These are phyloP conservation scores for Agapornis roseicollis DNA, from an alignment of 2,113 vertebrate genomes.

Conservation along the genomic window DNA sequence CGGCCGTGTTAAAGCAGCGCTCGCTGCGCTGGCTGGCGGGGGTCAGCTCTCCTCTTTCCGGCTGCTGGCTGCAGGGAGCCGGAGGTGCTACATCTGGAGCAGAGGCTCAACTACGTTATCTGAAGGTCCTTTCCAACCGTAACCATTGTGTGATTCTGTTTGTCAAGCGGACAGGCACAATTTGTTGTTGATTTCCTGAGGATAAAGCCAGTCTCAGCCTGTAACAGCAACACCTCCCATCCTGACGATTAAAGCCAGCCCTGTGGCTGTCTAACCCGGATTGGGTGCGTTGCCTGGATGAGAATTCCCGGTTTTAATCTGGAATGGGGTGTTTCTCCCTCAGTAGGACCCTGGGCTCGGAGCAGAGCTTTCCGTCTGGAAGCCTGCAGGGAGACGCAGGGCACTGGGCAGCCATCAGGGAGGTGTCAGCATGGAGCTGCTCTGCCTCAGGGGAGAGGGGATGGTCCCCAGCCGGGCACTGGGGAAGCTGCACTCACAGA, in stretches of 20 bases:
- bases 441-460: background rate
- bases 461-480: rapidly evolving
- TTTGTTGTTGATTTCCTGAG: background rate
- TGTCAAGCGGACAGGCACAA: rapidly evolving
- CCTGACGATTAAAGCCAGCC: background rate
- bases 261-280: background rate
- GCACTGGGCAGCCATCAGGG: rapidly evolving
- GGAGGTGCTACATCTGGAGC: background rate
- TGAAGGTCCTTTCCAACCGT: background rate
- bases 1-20: background rate
- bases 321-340: background rate
- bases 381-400: rapidly evolving
- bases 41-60: background rate
- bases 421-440: background rate
- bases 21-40: background rate
- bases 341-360: rapidly evolving
- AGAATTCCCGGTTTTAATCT: background rate
- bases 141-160: background rate
- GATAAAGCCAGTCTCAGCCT: background rate
- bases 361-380: background rate
- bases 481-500: background rate
- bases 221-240: background rate
- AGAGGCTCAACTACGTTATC: background rate
- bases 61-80: too few species aligned
- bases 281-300: background rate